Conservation (phyloP, 1,140 invertebrate genomes). For the Sesamia nonagrioides region DNA sequence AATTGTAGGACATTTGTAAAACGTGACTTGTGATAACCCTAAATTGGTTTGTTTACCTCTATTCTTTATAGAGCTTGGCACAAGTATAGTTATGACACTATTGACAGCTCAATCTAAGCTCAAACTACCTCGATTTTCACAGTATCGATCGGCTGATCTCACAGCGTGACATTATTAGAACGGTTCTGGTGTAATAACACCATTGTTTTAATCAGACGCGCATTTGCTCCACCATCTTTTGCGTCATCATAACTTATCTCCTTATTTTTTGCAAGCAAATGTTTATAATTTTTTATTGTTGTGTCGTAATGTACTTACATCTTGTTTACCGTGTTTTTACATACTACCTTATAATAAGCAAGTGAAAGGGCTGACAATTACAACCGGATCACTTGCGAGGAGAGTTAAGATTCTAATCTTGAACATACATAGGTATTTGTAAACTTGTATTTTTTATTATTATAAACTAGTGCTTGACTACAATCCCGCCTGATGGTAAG, state of each 20-base stretch:
- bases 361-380: background rate
- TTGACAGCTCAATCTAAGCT: too few relatives aligned
- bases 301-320: background rate
- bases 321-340: background rate
- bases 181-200: background rate
- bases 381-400: background rate
- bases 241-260: background rate
- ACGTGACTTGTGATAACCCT: too few relatives aligned
- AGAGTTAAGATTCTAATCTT: background rate
- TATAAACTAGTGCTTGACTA: too few relatives aligned
- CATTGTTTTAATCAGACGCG: background rate
- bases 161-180: background rate
- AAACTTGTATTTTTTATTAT: too few relatives aligned
- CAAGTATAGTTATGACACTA: too few relatives aligned
- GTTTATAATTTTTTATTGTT: slow-evolving; percentile 2
- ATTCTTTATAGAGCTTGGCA: too few relatives aligned
- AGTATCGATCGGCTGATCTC: background rate
- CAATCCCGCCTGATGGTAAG: too few relatives aligned
- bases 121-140: background rate
- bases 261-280: background rate
- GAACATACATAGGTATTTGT: too few relatives aligned
- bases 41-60: too few relatives aligned
- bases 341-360: background rate
- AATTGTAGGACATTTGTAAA: too few relatives aligned
- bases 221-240: background rate